Evolutionary conservation across 37 sponge, comb jelly and placozoan species (phyloP), one percentile per base, ranked within the genome.

Genomic region (Diacarnus erythraeanus): DNA sequence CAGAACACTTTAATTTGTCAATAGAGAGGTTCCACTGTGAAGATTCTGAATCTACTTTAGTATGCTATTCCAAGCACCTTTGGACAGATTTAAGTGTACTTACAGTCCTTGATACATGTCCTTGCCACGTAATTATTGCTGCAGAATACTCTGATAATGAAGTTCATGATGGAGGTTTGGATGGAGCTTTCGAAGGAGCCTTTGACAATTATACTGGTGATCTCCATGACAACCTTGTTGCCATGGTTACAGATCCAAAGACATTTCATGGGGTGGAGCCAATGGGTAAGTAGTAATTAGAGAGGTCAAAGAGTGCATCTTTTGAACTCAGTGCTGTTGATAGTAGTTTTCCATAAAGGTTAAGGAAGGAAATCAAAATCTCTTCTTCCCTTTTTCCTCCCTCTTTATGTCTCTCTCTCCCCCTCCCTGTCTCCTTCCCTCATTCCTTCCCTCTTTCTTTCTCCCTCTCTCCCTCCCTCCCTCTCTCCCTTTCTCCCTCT

Each of bases 241-340:
- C 35, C 34, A 20, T 65, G 66, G 51, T 6, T 31, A 4, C n/a
- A 12, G 17, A 37, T 2, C 2, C 58, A 35, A 25, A 41, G 20
- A 66, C 56, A 42, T 65, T 74, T 30, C 63, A 60, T 10, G 88
- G 83, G 23, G 83, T 87, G 60, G 81, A 86, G 43, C 87, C 87
- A 0, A 86, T 86, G 75, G 87, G 87, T 86, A 39, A 27, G 74
- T 65, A 12, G 30, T 21, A 21, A 43, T 26, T 72, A 27, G 51
- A 23, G 37, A 21, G 3, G 20, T 5, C 20, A 36, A n/a, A 4
- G 17, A 36, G 42, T 17, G 35, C 33, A 10, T 30, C 9, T 31
- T 17, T 2, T 25, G n/a, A n/a, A n/a, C n/a, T n/a, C n/a, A n/a
- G n/a, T n/a, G n/a, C n/a, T n/a, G n/a, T n/a, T n/a, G n/a, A n/a